phyloP scores from a whole-genome alignment of 2,888 invertebrate species.

The Thelaira solivaga region DNA sequence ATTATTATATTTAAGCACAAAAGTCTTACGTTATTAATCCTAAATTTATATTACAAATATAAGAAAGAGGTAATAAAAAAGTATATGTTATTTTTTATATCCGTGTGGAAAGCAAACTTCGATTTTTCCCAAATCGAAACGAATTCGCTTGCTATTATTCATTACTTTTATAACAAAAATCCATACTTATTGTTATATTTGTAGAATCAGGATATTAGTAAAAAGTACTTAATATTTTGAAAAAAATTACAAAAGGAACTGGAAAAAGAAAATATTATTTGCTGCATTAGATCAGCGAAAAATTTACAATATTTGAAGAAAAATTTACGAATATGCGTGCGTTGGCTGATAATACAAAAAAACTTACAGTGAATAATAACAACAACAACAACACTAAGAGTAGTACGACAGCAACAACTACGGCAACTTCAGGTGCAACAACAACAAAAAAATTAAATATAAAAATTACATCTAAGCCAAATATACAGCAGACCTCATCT shows the following conservation, averaged over 20 bases:
- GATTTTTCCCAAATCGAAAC: conserved; percentile 66
- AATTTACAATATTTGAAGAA: conserved; percentile 25
- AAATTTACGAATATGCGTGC: conserved; percentile 72
- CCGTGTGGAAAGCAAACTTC: conserved; percentile 58
- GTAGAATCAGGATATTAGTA: conserved; percentile 48
- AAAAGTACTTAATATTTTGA: conserved; percentile 33
- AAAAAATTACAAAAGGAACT: conserved; percentile 21
- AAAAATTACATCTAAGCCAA: conserved; percentile 22
- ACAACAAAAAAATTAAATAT: conserved; percentile 14
- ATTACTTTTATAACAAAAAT: conserved; percentile 10
- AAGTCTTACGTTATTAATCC: conserved; percentile 14
- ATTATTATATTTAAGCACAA: conserved; percentile 1
- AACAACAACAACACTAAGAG: conserved; percentile 68
- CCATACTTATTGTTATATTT: conserved; percentile 37
- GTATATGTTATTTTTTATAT: not conserved
- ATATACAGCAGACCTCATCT: not conserved
- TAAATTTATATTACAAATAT: conserved; percentile 33
- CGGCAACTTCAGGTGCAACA: conserved; percentile 62
- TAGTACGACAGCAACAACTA: conserved; percentile 42
- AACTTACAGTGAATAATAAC: conserved; percentile 67
- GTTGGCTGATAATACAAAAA: conserved; percentile 74
- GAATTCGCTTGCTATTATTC: conserved; percentile 38
- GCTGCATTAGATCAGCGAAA: conserved; percentile 42
- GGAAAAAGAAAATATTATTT: conserved; percentile 16
- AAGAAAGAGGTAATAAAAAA: conserved; percentile 32